Percentiles rank a stretch among this genome's conserved stretches.
phyloP scores from a whole-genome alignment of 2,797 vertebrate genomes.

The Emys orbicularis region DNA sequence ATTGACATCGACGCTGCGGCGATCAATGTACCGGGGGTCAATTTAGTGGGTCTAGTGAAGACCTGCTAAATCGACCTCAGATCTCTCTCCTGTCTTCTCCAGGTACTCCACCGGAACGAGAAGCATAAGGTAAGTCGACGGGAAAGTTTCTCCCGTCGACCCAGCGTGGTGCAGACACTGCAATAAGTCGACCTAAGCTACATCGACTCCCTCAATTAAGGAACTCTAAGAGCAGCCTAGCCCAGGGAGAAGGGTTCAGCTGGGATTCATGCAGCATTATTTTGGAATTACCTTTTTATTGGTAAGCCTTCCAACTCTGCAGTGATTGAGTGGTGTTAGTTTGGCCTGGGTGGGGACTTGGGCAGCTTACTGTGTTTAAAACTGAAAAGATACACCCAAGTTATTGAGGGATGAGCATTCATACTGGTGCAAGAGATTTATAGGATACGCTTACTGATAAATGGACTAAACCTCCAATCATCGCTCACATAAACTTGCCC shows the following conservation, averaged over 20 bases:
- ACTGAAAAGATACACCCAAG: not conserved
- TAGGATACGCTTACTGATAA: not conserved
- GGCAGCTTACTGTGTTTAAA: not conserved
- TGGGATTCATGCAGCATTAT: not conserved
- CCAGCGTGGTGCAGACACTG: too few relatives aligned
- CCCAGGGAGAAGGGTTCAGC: not conserved
- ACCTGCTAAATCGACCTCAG: too few relatives aligned
- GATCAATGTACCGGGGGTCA: too few relatives aligned
- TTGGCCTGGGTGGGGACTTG: not conserved
- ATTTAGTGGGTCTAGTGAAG: too few relatives aligned
- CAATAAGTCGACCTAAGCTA: too few relatives aligned
- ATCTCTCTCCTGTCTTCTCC: too few relatives aligned
- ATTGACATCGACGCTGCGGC: too few relatives aligned
- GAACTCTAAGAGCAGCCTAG: not conserved
- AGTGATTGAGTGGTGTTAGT: not conserved
- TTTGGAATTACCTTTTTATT: not conserved
- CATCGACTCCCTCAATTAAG: too few relatives aligned
- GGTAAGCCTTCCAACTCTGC: not conserved
- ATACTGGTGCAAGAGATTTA: not conserved
- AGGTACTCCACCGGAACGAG: too few relatives aligned
- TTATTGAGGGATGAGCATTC: not conserved
- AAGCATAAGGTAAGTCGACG: too few relatives aligned
- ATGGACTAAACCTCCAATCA: accelerated
- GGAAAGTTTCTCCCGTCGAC: too few relatives aligned
- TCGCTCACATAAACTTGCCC: not conserved